Evolutionary conservation across 1,140 invertebrate genomes (phyloP), one percentile per base, ranked within the genome.

Genomic region (Drosophila guanche): DNA sequence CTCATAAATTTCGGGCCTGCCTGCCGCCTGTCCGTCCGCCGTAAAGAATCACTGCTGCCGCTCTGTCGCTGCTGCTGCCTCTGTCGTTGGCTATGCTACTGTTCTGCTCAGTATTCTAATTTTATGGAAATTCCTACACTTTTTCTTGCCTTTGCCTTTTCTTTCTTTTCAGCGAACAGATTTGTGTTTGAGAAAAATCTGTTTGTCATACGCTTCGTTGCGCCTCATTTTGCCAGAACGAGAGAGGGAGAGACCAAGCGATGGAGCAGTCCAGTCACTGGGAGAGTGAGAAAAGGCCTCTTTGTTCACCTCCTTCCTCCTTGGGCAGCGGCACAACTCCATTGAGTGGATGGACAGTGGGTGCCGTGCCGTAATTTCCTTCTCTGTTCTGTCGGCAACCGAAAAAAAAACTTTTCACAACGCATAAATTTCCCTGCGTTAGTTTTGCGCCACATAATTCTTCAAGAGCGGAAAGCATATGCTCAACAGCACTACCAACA

Each of bases 181-280:
- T 86, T 86, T 88, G 78, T 80, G 83, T 88, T 88, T 83, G 84
- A 84, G 83, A 88, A 88, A 88, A 88, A 88, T 88, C 83, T 88
- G 83, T 88, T 88, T 88, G 83, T 88, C 83, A 88, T 89, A 79
- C 84, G 84, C 83, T 88, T 79, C 83, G 83, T 88, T 88, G 83
- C 83, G 83, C 84, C 83, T 88, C 79, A 88, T 88, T 88, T 88
- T 88, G 84, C 71, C 86, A 60, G 74, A 37, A 37, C 33, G 10
- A 72, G 66, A 60, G 65, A 40, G 53, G 56, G 48, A 42, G 47
- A 53, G 37, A 20, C 16, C 16, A 20, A 20, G 16, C 16, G 16
- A 20, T 20, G 16, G 16, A 20, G 16, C 16, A 20, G 16, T 20
- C 16, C 16, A 20, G 16, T 20, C 16, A 20, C 16, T 20, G 16